Evolutionary conservation across 2,113 vertebrate species (phyloP).

Genomic region (Phyllostomus discolor): DNA sequence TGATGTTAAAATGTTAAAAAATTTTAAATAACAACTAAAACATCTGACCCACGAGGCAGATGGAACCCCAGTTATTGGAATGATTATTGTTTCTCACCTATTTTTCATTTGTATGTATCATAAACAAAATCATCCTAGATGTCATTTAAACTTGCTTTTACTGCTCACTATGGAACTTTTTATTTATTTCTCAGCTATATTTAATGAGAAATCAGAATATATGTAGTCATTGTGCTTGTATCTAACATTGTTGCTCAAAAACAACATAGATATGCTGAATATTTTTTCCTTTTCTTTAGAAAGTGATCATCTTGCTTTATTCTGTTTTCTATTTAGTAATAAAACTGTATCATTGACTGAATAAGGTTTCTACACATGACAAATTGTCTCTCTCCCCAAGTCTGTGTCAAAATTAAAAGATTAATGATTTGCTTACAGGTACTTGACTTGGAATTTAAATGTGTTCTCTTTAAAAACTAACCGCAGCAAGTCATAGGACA

Average conservation of each 20-base stretch:
- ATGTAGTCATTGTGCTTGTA: not conserved
- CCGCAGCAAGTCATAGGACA: slow-evolving; percentile 71
- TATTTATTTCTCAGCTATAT: not conserved
- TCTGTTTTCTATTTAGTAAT: not conserved
- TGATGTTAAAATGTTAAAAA: not conserved
- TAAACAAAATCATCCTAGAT: not conserved
- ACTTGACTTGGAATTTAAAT: slow-evolving; percentile 22
- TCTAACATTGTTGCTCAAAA: not conserved
- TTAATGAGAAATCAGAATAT: not conserved
- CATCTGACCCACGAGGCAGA: not conserved
- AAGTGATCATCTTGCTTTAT: not conserved
- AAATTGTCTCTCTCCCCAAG: not conserved
- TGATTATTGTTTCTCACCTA: not conserved
- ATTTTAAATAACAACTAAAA: not conserved
- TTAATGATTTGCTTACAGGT: not conserved
- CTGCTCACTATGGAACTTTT: not conserved
- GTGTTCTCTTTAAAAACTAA: slow-evolving; percentile 52
- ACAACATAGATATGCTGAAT: not conserved
- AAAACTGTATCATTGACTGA: not conserved
- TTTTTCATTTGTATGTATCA: not conserved
- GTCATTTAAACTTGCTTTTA: not conserved
- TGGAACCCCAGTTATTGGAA: not conserved
- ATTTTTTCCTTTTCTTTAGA: not conserved
- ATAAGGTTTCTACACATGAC: not conserved
- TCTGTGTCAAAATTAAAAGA: slow-evolving; percentile 33